Percentiles rank a stretch among this genome's conserved stretches.
Evolutionary conservation across 2,797 vertebrate genomes (phyloP).

Genomic region (Typhlichthys subterraneus): DNA sequence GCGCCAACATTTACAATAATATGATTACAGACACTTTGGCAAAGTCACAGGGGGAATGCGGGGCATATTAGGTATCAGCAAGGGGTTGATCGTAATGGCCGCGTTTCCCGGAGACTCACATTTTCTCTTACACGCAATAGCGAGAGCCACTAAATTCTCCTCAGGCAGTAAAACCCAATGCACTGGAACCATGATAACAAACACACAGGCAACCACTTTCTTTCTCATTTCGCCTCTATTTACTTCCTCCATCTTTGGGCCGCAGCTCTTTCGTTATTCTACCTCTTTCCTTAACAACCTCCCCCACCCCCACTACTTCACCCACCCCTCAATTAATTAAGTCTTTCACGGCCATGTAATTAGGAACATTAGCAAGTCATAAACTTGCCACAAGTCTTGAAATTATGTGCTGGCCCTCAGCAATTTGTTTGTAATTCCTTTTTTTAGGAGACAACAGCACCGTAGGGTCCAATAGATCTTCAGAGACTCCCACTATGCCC

Average conservation of each 20-base stretch:
- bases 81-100: conserved; percentile 99
- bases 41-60: conserved; percentile 89
- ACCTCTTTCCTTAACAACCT: conserved; percentile 40
- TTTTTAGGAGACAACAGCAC: conserved; percentile 90
- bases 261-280: conserved; percentile 33
- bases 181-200: conserved; percentile 99
- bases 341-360: conserved; percentile 99
- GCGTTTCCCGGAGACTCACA: conserved; percentile 95
- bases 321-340: conserved; percentile 95
- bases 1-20: conserved; percentile 99
- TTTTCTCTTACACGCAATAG: conserved; percentile 95
- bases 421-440: conserved; percentile 99
- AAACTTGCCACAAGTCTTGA: conserved; percentile 99
- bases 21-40: conserved; percentile 99
- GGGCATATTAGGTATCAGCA: conserved; percentile 99
- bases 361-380: conserved; percentile 99
- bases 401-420: conserved; percentile 97
- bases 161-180: conserved; percentile 99
- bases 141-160: conserved; percentile 98
- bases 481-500: conserved; percentile 84
- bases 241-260: conserved; percentile 61
- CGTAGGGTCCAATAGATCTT: conserved; percentile 93
- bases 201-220: conserved; percentile 86
- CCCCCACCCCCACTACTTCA: conserved; percentile 24
- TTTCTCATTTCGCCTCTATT: conserved; percentile 68